Conservation (phyloP, 1,140 invertebrate species). For the Trichonephila clavata region DNA sequence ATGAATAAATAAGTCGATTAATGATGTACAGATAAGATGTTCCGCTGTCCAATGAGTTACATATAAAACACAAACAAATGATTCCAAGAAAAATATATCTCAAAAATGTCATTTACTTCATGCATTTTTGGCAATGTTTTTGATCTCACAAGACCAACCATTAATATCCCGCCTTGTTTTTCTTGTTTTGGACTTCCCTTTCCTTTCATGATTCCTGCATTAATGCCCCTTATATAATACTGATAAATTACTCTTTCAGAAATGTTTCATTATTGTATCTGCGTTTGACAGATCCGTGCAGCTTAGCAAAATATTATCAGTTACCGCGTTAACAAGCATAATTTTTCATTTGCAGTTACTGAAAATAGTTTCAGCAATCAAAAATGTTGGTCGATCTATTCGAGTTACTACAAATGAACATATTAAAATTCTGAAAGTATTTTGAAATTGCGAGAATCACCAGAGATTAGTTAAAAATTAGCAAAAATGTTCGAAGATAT, state of each 20-base stretch:
- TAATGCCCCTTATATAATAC: slow-evolving; percentile 57
- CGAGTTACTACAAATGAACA: background rate
- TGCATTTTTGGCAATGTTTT: slow-evolving; percentile 44
- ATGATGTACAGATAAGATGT: background rate
- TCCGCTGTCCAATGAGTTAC: background rate
- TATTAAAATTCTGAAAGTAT: too few relatives aligned
- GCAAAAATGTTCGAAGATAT: too few relatives aligned
- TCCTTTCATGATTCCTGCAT: slow-evolving; percentile 27
- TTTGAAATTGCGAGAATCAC: too few relatives aligned
- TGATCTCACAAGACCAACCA: slow-evolving; percentile 35
- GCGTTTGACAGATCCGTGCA: slow-evolving; percentile 45
- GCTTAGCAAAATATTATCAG: slow-evolving; percentile 18
- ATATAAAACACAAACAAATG: background rate
- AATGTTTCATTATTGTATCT: slow-evolving; percentile 34
- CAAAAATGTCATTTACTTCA: slow-evolving; percentile 10
- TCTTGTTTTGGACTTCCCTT: slow-evolving; percentile 1
- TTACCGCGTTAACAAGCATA: background rate
- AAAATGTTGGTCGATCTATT: background rate
- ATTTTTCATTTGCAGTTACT: slow-evolving; percentile 18
- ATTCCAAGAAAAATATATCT: background rate
- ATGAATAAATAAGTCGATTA: background rate
- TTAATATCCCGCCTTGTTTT: slow-evolving; percentile 48
- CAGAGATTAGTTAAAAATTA: too few relatives aligned
- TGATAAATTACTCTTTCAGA: slow-evolving; percentile 47
- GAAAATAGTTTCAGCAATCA: background rate